A percentile compares a stretch with the other conserved stretches of the same genome.
These are phyloP conservation scores for Pristionchus arcanus DNA, from an alignment of 2,888 invertebrate genomes.

Conservation along the genomic window DNA sequence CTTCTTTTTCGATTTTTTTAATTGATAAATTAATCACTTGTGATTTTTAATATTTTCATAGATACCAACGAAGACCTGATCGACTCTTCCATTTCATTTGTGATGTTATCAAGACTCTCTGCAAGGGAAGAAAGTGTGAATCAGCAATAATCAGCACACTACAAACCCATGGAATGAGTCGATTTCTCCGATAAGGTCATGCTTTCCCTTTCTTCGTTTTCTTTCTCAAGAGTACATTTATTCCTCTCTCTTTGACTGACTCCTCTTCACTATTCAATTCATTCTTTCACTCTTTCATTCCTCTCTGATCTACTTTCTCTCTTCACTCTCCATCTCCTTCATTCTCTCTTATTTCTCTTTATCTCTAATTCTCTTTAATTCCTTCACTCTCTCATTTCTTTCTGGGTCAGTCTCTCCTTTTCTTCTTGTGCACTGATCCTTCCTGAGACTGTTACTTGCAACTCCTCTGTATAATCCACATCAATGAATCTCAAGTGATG, in stretches of 20 bases:
- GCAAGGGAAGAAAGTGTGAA: not conserved
- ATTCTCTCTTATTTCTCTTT: not conserved
- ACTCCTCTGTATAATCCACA: not conserved
- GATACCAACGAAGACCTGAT: no score
- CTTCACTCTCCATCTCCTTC: not conserved
- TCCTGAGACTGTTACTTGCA: not conserved
- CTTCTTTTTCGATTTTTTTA: no score
- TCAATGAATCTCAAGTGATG: not conserved
- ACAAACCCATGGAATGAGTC: not conserved
- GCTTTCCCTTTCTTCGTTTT: not conserved
- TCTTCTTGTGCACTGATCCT: not conserved
- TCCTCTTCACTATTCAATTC: not conserved
- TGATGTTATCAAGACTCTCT: conserved; percentile 57
- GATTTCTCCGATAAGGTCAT: not conserved
- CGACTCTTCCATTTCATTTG: conserved; percentile 52
- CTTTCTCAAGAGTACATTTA: not conserved
- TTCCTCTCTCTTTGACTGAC: conserved; percentile 6
- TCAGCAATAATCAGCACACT: not conserved
- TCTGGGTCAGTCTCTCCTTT: conserved; percentile 47
- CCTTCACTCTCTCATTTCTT: conserved; percentile 33
- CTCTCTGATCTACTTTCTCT: conserved; percentile 40
- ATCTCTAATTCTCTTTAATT: conserved; percentile 15
- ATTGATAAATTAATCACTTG: no score
- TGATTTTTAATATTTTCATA: conserved; percentile 62
- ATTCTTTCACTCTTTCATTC: not conserved